These are phyloP conservation scores for Bradysia coprophila DNA, from an alignment of 1,140 invertebrate species.

Conservation along the genomic window DNA sequence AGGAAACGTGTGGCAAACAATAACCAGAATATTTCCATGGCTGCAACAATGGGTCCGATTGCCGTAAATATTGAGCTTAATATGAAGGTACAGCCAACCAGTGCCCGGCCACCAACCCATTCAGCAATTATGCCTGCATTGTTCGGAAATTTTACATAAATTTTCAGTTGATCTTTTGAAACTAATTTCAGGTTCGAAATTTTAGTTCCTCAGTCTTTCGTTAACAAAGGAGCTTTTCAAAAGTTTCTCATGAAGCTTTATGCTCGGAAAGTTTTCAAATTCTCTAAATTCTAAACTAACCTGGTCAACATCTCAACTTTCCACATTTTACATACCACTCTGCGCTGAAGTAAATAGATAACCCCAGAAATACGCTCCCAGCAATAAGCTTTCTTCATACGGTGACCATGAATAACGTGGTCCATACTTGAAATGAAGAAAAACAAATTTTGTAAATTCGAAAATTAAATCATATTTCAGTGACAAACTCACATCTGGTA, in stretches of 20 bases:
- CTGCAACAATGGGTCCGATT: constrained; percentile 38
- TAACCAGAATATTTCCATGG: constrained; percentile 36
- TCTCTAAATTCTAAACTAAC: no score
- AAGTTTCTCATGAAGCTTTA: no score
- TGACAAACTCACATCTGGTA: not conserved
- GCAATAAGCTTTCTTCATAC: constrained; percentile 37
- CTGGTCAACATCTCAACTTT: no score
- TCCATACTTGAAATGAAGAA: constrained; percentile 22
- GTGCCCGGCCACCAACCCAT: constrained; percentile 45
- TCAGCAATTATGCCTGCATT: constrained; percentile 54
- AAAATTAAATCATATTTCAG: no score
- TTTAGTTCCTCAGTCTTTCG: no score
- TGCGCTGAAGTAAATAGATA: constrained; percentile 35
- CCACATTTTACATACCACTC: no score
- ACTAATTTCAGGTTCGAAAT: no score
- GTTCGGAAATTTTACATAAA: constrained; percentile 29
- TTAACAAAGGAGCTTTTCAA: no score
- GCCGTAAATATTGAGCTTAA: constrained; percentile 47
- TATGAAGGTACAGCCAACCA: constrained; percentile 48
- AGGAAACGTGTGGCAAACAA: constrained; percentile 41
- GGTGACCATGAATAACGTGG: constrained; percentile 36
- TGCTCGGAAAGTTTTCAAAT: no score
- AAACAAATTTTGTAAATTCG: not conserved
- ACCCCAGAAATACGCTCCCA: constrained; percentile 48
- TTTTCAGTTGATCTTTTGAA: no score